phyloP scores from a whole-genome alignment of 2,797 vertebrate species.

The Ceyx erithaca region DNA sequence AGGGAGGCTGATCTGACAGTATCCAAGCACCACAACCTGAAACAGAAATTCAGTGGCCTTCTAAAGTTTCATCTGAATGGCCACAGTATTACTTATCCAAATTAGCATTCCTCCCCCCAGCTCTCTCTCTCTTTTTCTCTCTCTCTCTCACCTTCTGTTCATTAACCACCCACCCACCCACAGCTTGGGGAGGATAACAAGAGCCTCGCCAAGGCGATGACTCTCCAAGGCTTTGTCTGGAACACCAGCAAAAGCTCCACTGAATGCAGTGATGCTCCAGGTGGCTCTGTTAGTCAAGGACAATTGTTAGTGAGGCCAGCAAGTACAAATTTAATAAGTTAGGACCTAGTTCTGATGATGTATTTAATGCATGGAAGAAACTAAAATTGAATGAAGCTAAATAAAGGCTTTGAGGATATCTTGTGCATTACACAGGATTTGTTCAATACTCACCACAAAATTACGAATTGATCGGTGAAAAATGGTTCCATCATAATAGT shows the following conservation, averaged over 20 bases:
- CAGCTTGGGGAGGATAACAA: neutral
- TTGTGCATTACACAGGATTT: neutral
- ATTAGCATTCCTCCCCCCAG: neutral
- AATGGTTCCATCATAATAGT: conserved; percentile 90
- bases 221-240: neutral
- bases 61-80: neutral
- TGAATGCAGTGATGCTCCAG: neutral
- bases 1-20: neutral
- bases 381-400: neutral
- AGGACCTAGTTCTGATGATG: neutral
- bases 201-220: neutral
- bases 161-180: conserved; percentile 7
- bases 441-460: conserved; percentile 87
- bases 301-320: neutral
- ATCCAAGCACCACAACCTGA: neutral
- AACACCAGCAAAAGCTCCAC: neutral
- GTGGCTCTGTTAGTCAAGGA: neutral
- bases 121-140: neutral
- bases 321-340: neutral
- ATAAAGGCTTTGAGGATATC: neutral
- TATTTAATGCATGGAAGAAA: neutral
- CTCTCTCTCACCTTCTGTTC: neutral
- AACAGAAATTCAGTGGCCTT: conserved; percentile 5
- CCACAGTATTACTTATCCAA: neutral
- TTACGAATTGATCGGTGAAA: conserved; percentile 97